These are phyloP conservation scores for Callithrix jacchus DNA, from an alignment of 2,113 vertebrate genomes.

Conservation along the genomic window DNA sequence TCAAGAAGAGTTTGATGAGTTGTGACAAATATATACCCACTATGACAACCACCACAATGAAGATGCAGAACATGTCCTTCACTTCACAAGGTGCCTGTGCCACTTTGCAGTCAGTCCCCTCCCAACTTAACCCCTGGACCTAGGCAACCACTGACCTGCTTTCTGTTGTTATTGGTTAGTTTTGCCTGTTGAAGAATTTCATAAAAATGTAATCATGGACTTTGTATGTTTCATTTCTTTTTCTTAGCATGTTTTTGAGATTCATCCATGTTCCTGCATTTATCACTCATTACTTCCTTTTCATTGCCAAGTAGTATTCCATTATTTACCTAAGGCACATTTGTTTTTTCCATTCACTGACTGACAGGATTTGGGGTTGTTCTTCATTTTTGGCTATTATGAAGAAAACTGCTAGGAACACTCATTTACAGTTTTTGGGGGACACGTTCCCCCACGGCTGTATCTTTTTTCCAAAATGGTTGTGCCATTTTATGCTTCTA, in stretches of 20 bases:
- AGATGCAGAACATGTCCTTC: neutral
- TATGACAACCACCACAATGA: neutral
- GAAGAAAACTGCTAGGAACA: constrained; percentile 1
- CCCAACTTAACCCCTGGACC: neutral
- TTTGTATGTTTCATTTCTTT: constrained; percentile 43
- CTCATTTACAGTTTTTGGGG: neutral
- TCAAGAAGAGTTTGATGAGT: neutral
- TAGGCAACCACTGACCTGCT: neutral
- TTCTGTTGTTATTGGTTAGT: constrained; percentile 9
- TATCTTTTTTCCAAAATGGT: constrained; percentile 23
- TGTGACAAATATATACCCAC: neutral
- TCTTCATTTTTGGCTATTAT: neutral
- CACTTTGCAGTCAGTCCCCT: neutral
- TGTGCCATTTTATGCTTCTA: neutral
- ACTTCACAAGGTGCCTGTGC: neutral
- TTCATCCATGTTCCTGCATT: neutral
- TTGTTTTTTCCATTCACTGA: neutral
- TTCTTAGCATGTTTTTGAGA: neutral
- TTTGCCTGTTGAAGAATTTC: neutral
- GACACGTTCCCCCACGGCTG: neutral
- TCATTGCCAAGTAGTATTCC: neutral
- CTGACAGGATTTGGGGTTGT: constrained; percentile 1
- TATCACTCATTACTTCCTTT: constrained; percentile 13
- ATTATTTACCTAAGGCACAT: neutral
- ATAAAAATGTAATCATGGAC: neutral